phyloP scores from a whole-genome alignment of 2,888 invertebrate genomes.

The Heliconius charithonia region DNA sequence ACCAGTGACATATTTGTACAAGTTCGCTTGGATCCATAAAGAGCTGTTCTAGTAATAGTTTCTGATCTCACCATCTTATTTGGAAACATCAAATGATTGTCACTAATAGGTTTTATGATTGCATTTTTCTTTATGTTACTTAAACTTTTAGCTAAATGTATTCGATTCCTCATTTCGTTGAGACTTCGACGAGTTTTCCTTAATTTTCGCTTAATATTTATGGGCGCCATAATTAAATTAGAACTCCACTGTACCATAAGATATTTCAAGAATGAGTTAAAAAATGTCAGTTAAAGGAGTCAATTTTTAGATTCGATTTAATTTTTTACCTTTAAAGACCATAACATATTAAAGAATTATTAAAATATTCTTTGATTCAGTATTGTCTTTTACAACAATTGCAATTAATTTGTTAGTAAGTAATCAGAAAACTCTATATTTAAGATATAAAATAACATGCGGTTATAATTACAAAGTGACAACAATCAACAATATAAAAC shows the following conservation, averaged over 20 bases:
- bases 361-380: neutral
- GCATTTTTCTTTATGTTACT: conserved; percentile 36
- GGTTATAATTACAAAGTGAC: neutral
- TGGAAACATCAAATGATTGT: conserved; percentile 67
- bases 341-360: neutral
- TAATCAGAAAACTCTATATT: neutral
- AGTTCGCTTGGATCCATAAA: conserved; percentile 54
- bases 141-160: conserved; percentile 44
- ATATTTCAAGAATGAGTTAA: neutral
- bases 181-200: conserved; percentile 70
- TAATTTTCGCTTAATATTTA: conserved; percentile 54
- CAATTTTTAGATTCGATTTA: too few relatives aligned
- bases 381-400: neutral
- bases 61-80: conserved; percentile 70
- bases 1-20: neutral
- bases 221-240: conserved; percentile 55
- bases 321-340: neutral
- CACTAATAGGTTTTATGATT: conserved; percentile 54
- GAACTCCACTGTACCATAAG: neutral
- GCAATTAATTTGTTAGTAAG: neutral
- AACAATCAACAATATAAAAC: neutral
- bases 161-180: conserved; percentile 69
- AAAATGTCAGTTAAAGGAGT: too few relatives aligned
- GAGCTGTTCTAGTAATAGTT: conserved; percentile 65
- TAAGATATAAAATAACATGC: neutral